Base-by-base conservation (phyloP, 2,113 vertebrate genomes). In the Dendrocopos noguchii region DNA sequence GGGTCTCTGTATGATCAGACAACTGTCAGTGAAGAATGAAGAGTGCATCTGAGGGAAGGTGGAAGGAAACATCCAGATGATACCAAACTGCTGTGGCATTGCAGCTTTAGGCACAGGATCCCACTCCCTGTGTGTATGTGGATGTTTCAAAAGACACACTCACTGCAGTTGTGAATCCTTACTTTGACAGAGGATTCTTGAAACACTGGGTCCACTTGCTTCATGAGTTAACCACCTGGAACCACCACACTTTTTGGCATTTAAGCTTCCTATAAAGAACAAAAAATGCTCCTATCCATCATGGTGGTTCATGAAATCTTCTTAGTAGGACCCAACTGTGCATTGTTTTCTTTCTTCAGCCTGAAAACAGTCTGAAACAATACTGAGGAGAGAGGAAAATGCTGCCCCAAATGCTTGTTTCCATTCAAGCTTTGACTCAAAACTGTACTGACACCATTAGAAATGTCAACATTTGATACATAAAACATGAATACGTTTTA, bases 391-490 rank as follows among this genome's bases (percentile, higher is more conserved):
- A 91, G 60, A 70, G 46, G 78, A n/a, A 89, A 94, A 84, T 0
- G 1, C 84, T 73, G 27, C 28, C 46, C 71, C 79, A 59, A 77
- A 72, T 36, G 21, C 84, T 94, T 90, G 61, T 91, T 95, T 94
- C 80, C 76, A 34, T 67, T 71, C 57, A 55, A 78, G 59, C 31
- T 91, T 92, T 79, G 81, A 95, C 71, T 87, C 39, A 59, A 92
- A 95, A 79, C 71, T 14, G 67, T 87, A 92, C 24, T 88, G 93
- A 93, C 74, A 84, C 61, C 44, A 93, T 94, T 92, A 87, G 73
- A 87, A 84, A 91, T 94, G 94, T 84, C 94, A 95, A 91, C 90
- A 92, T 89, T 94, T 89, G 74, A 89, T 92, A 82, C 72, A 82
- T 92, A 94, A 94, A 84, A 89, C 71, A 81, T 50, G 44, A 94